phyloP scores from a whole-genome alignment of 1,140 invertebrate species.

The Diorhabda sublineata region DNA sequence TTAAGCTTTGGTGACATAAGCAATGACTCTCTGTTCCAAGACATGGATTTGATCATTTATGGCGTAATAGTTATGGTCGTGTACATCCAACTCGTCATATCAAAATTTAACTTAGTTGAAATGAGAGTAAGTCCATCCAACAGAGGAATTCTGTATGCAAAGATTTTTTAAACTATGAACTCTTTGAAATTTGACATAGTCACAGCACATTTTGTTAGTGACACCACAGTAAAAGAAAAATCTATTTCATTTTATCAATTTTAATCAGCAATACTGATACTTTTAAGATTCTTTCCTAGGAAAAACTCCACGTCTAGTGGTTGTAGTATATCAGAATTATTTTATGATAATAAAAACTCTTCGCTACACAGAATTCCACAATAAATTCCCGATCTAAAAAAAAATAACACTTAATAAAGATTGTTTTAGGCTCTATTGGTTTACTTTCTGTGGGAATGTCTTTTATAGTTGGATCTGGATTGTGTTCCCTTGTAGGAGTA shows the following conservation, averaged over 20 bases:
- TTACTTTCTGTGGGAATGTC: conserved; percentile 71
- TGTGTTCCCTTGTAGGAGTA: conserved; percentile 69
- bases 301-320: too few relatives aligned
- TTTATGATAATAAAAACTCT: too few relatives aligned
- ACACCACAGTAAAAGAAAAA: too few relatives aligned
- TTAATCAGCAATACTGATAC: too few relatives aligned
- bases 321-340: too few relatives aligned
- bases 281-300: too few relatives aligned
- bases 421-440: conserved; percentile 61
- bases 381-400: background rate
- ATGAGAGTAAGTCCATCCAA: conserved; percentile 52
- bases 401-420: conserved; percentile 39
- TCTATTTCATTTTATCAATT: too few relatives aligned
- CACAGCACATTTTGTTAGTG: too few relatives aligned
- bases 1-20: conserved; percentile 68
- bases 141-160: conserved; percentile 6
- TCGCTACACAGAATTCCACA: background rate
- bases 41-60: conserved; percentile 64
- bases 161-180: background rate
- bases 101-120: conserved; percentile 72
- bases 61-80: conserved; percentile 69
- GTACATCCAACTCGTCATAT: conserved; percentile 69
- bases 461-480: conserved; percentile 66
- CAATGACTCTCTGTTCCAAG: conserved; percentile 63
- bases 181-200: too few relatives aligned